These are phyloP conservation scores for Cyanoramphus novaezelandiae DNA, from an alignment of 2,113 vertebrate genomes.

Conservation along the genomic window DNA sequence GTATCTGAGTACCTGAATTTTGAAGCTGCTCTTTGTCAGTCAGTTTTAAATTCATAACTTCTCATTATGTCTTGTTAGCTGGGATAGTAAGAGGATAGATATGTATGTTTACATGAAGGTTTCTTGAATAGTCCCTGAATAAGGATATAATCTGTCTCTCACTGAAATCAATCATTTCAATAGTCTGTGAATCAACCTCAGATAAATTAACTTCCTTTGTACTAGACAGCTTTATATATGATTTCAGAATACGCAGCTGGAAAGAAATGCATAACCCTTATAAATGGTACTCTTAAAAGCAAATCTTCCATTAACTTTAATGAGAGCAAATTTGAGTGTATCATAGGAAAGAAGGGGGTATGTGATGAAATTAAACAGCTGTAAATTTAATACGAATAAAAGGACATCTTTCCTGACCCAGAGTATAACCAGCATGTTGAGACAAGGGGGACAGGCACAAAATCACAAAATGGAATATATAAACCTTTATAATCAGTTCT, in stretches of 20 bases:
- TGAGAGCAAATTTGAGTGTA: background rate
- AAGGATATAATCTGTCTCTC: background rate
- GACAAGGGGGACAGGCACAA: too few species aligned
- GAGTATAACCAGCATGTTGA: background rate
- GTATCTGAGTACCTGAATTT: background rate
- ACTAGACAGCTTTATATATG: background rate
- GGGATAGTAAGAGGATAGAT: background rate
- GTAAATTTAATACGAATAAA: background rate
- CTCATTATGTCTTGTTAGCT: background rate
- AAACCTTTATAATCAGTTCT: too few species aligned
- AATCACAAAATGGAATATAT: too few species aligned
- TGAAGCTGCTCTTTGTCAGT: background rate
- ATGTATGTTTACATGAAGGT: background rate
- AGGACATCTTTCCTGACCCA: background rate
- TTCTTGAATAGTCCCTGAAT: background rate
- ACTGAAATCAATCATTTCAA: background rate
- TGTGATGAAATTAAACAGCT: background rate
- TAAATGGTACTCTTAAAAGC: background rate
- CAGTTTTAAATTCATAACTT: background rate
- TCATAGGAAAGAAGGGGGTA: background rate
- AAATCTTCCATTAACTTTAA: background rate
- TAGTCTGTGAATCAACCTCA: background rate
- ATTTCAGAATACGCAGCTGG: background rate
- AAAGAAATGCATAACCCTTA: background rate
- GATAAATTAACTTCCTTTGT: background rate